phyloP scores from a whole-genome alignment of 2,797 vertebrate species.

The Nannoperca obscura region DNA sequence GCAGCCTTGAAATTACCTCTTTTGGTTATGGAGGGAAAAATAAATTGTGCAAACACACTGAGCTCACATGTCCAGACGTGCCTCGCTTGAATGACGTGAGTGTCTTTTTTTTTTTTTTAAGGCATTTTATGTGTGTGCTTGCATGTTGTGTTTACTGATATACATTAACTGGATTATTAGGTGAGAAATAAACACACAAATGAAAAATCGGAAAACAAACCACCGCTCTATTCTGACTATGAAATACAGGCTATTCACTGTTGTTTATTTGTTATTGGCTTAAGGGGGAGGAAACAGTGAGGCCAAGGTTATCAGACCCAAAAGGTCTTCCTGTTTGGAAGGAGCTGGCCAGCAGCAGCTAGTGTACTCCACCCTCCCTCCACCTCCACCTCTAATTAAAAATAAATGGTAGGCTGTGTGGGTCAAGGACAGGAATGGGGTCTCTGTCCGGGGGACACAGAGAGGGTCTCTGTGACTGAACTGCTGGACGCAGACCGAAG shows the following conservation, averaged over 20 bases:
- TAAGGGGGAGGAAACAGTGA: slow-evolving; percentile 41
- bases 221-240: slow-evolving; percentile 11
- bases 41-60: slow-evolving; percentile 51
- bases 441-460: slow-evolving; percentile 73
- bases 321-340: slow-evolving; percentile 78
- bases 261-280: slow-evolving; percentile 63
- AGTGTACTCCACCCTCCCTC: slow-evolving; percentile 52
- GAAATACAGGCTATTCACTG: slow-evolving; percentile 46
- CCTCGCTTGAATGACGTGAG: slow-evolving; percentile 34
- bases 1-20: slow-evolving; percentile 32
- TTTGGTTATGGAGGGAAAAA: slow-evolving; percentile 49
- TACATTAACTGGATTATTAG: slow-evolving; percentile 29
- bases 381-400: slow-evolving; percentile 74
- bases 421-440: slow-evolving; percentile 75
- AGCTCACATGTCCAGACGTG: slow-evolving; percentile 50
- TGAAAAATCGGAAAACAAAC: slow-evolving; percentile 38
- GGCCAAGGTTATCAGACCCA: slow-evolving; percentile 70
- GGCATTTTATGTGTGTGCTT: background rate
- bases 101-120: slow-evolving; percentile 20
- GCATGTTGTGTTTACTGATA: slow-evolving; percentile 25
- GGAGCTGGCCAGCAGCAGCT: slow-evolving; percentile 48
- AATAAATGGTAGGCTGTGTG: slow-evolving; percentile 80
- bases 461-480: slow-evolving; percentile 66
- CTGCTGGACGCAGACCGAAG: slow-evolving; percentile 35
- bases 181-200: slow-evolving; percentile 47